These are phyloP conservation scores for Cydia fagiglandana DNA, from an alignment of 1,140 invertebrate species.

Conservation along the genomic window DNA sequence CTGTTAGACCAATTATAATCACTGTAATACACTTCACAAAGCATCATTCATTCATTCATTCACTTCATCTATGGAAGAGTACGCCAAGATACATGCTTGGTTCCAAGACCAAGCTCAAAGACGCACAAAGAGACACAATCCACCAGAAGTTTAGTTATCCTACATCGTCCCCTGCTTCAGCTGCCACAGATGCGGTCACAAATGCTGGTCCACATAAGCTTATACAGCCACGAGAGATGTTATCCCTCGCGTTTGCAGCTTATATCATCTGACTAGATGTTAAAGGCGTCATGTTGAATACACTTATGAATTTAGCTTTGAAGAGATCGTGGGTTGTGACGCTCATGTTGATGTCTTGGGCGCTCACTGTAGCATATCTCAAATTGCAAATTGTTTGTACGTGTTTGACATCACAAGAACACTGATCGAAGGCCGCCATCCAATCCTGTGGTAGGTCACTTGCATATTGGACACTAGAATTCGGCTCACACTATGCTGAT, in stretches of 20 bases:
- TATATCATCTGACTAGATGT: no score
- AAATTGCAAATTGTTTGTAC: constrained; percentile 62
- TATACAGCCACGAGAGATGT: no score
- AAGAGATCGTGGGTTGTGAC: background rate
- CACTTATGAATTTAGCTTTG: background rate
- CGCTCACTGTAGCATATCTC: constrained; percentile 40
- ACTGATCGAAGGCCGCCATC: constrained; percentile 53
- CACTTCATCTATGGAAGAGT: background rate
- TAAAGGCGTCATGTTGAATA: no score
- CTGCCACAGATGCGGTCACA: no score
- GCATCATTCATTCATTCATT: no score
- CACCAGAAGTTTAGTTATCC: no score
- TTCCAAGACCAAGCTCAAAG: no score
- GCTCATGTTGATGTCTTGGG: constrained; percentile 29
- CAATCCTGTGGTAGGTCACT: constrained; percentile 71
- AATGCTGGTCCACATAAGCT: no score
- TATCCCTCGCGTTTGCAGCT: no score
- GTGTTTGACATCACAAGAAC: constrained; percentile 59
- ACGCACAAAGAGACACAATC: no score
- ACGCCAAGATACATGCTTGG: no score
- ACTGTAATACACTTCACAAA: background rate
- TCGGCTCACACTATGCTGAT: constrained; percentile 48
- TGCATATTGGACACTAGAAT: constrained; percentile 57
- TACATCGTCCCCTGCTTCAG: no score
- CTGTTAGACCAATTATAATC: constrained; percentile 40